Evolutionary conservation across 2,797 vertebrate species (phyloP).

Genomic region (Myotis myotis): DNA sequence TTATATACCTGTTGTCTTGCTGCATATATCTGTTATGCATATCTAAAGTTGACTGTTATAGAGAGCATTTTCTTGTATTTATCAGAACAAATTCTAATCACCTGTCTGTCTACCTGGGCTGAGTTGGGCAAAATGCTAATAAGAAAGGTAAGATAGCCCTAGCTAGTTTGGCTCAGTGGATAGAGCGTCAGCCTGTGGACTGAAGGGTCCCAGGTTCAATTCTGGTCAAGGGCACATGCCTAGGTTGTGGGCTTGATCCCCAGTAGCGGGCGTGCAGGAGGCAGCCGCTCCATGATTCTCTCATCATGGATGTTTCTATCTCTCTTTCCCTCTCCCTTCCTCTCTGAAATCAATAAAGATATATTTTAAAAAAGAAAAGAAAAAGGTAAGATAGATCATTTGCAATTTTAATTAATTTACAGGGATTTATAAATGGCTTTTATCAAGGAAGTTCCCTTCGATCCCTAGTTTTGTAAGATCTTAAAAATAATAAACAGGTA

Average conservation of each 20-base stretch:
- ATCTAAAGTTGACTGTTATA: not conserved
- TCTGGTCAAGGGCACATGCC: too few species aligned
- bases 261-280: too few species aligned
- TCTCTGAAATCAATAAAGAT: too few species aligned
- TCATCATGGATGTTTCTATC: not conserved
- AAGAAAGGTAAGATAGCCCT: not conserved
- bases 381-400: not conserved
- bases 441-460: not conserved
- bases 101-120: not conserved
- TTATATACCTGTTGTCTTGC: not conserved
- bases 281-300: too few species aligned
- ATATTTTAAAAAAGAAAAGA: too few species aligned
- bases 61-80: not conserved
- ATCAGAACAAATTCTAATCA: not conserved
- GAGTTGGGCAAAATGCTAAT: not conserved
- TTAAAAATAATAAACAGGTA: not conserved
- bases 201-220: too few species aligned
- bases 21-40: not conserved
- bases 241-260: too few species aligned
- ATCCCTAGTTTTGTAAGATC: not conserved
- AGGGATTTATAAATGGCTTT: not conserved
- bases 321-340: too few species aligned
- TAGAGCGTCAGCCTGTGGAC: too few species aligned
- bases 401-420: not conserved
- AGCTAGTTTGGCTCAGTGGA: too few species aligned